Evolutionary conservation across 2,797 vertebrate species (phyloP).

Genomic region (Muscicapa comitata): DNA sequence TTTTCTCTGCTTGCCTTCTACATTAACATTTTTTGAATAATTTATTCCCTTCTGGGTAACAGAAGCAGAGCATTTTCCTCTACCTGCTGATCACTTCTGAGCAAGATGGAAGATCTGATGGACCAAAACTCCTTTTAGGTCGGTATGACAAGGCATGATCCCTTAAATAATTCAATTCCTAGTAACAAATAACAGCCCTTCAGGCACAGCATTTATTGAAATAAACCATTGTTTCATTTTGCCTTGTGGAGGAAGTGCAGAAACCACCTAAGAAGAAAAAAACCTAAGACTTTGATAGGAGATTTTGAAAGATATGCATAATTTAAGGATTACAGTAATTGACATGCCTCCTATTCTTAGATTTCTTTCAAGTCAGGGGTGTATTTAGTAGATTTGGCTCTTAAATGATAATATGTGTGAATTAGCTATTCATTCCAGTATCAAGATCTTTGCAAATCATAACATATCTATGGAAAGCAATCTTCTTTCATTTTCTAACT

Average conservation of each 20-base stretch:
- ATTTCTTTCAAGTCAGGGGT: constrained; percentile 26
- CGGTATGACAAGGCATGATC: not conserved
- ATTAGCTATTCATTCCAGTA: constrained; percentile 34
- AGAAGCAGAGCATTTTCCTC: not conserved
- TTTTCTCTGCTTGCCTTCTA: not conserved
- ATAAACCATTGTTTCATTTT: not conserved
- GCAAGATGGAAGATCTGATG: not conserved
- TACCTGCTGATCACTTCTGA: not conserved
- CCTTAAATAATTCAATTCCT: not conserved
- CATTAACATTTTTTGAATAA: constrained; percentile 5
- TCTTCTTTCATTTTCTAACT: constrained; percentile 34
- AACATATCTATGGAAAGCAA: not conserved
- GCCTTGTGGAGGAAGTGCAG: not conserved
- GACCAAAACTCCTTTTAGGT: not conserved
- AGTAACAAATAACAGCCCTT: not conserved
- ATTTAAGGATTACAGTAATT: constrained; percentile 32
- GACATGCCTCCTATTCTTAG: constrained; percentile 42
- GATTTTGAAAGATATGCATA: constrained; percentile 30
- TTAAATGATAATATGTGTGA: not conserved
- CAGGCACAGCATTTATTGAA: not conserved
- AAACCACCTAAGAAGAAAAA: constrained; percentile 30
- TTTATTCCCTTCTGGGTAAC: not conserved
- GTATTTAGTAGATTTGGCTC: not conserved
- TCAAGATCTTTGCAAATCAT: constrained; percentile 15
- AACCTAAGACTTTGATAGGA: not conserved